phyloP scores from a whole-genome alignment of 2,113 vertebrate genomes.

The Syrrhaptes paradoxus region DNA sequence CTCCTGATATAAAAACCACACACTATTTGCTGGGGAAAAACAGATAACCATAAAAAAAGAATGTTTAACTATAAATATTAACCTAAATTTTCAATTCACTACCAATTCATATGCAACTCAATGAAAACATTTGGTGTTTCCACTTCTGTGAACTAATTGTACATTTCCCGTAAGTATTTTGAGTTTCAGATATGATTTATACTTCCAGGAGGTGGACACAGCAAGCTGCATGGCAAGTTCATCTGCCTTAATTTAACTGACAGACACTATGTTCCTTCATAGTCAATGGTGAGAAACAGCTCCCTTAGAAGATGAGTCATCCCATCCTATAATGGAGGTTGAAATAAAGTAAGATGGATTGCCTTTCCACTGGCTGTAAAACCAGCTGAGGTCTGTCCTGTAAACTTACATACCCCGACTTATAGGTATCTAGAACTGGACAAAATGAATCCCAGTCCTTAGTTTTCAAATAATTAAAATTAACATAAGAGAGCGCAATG shows the following conservation, averaged over 20 bases:
- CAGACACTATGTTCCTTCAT: conserved; percentile 22
- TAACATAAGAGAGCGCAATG: neutral
- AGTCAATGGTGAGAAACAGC: conserved; percentile 8
- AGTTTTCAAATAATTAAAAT: neutral
- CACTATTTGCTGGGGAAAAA: neutral
- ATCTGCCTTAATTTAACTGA: conserved; percentile 39
- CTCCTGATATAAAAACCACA: neutral
- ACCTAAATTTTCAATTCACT: neutral
- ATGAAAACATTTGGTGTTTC: neutral
- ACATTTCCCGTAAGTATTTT: neutral
- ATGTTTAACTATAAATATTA: neutral
- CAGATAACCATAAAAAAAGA: neutral
- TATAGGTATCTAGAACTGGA: neutral
- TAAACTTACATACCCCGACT: neutral
- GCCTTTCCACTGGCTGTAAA: neutral
- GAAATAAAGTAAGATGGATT: conserved; percentile 37
- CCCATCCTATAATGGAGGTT: neutral
- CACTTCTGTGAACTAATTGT: neutral
- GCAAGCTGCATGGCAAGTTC: neutral
- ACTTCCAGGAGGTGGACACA: neutral
- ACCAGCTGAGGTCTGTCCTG: neutral
- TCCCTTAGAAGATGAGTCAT: conserved; percentile 47
- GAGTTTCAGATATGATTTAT: neutral
- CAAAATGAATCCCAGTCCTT: neutral
- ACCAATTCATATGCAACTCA: neutral